Base-by-base conservation (phyloP, 2,113 vertebrate species). In the Myrmophylax atrothorax region DNA sequence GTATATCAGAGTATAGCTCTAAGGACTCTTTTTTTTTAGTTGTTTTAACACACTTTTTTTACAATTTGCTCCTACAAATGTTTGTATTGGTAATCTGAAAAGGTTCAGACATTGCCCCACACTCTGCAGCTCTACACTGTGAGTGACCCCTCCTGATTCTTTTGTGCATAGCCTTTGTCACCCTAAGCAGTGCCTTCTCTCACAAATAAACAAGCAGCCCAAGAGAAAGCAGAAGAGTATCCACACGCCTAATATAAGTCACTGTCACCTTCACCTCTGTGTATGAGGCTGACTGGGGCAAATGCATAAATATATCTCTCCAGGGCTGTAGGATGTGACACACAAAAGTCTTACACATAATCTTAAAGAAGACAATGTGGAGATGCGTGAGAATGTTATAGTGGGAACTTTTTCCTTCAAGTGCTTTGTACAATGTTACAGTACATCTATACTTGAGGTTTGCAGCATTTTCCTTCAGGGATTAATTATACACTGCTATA, bases 271-370 rank as follows among this genome's bases (percentile, higher is more conserved):
- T 76, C 40, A 52, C 24, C 22, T 56, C 20, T 62, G 6, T 4
- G 11, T n/a, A 12, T 85, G 62, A 78, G 40, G 12, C 33, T 77
- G 59, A 33, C 4, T 15, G 31, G 5, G 17, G 8, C 3, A 60
- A 74, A 60, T 5, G 4, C 1, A 6, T 38, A 28, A 74, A 74
- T 29, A 2, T 22, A 4, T 55, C 23, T 93, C 46, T 66, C 10
- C 10, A 11, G 26, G 23, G 4, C 11, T 78, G 15, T 35, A 44
- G 56, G 18, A 67, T 0, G 0, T 55, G 66, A 35, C 23, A 24
- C 15, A 70, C 40, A 55, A 44, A 75, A 75, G 15, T 23, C 9
- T 50, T 22, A 18, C 6, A 12, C 5, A 5, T 14, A 44, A 2
- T 47, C 15, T 79, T 46, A 68, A 68, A 56, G 18, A 75, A 81